A percentile compares a stretch with the other conserved stretches of the same genome.
Evolutionary conservation across 2,113 vertebrate genomes (phyloP).

Genomic region (Bos indicus): DNA sequence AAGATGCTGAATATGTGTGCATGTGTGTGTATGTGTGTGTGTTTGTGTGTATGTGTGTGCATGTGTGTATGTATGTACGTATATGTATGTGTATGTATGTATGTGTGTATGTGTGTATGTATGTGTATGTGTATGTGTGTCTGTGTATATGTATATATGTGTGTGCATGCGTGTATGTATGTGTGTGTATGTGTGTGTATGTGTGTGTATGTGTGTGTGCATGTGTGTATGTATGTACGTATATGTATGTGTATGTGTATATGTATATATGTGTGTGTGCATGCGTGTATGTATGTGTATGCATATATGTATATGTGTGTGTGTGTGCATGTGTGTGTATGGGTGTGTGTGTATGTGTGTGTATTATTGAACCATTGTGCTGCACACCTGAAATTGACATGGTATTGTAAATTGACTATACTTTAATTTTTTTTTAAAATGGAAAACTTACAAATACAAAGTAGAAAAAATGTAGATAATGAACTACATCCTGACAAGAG

Average conservation of each 20-base stretch:
- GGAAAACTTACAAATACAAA: not conserved
- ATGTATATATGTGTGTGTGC: rapidly evolving
- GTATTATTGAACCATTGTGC: not conserved
- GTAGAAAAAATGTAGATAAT: not conserved
- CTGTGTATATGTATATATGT: rapidly evolving
- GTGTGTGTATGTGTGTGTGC: rapidly evolving
- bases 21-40: not conserved
- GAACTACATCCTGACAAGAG: not conserved
- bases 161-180: rapidly evolving
- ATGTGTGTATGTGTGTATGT: rapidly evolving
- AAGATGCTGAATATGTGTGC: not conserved
- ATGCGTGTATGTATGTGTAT: too few species aligned
- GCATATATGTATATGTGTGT: not conserved
- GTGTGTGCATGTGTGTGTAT: not conserved
- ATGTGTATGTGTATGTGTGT: rapidly evolving
- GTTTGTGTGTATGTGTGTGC: rapidly evolving
- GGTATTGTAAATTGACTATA: not conserved
- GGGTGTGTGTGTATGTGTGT: too few species aligned
- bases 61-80: rapidly evolving
- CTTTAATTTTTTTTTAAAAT: not conserved
- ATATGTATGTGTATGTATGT: rapidly evolving
- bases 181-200: rapidly evolving
- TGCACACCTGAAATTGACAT: not conserved
- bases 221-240: rapidly evolving
- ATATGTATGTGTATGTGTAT: rapidly evolving